Evolutionary conservation across 2,888 invertebrate genomes (phyloP).

Genomic region (Shargacucullia verbasci): DNA sequence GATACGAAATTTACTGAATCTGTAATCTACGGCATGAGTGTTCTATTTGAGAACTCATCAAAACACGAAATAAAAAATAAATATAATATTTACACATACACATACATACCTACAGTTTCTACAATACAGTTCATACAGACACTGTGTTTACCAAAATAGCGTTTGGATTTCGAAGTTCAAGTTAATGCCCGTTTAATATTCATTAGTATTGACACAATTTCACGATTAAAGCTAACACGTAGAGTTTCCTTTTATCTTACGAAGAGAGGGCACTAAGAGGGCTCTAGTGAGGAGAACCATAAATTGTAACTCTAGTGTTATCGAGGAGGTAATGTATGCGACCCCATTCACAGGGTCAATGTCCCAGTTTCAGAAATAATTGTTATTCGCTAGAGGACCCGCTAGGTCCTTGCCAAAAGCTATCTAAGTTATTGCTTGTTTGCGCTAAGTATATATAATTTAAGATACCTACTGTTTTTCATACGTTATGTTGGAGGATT

Average conservation of each 20-base stretch:
- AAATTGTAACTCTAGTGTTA: slow-evolving; percentile 10
- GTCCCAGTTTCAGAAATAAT: slow-evolving; percentile 7
- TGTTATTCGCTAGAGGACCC: not conserved
- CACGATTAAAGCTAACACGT: slow-evolving; percentile 25
- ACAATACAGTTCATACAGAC: too few species aligned
- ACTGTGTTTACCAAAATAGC: too few species aligned
- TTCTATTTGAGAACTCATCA: too few species aligned
- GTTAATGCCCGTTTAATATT: not conserved
- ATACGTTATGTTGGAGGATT: too few species aligned
- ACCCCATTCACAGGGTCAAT: slow-evolving; percentile 8
- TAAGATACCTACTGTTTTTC: too few species aligned
- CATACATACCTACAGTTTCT: too few species aligned
- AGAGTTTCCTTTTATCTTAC: slow-evolving; percentile 20
- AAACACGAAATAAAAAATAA: too few species aligned
- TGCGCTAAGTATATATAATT: too few species aligned
- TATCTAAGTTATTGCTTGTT: not conserved
- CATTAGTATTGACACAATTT: slow-evolving; percentile 20
- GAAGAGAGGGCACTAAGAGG: slow-evolving; percentile 26
- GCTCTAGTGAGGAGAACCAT: slow-evolving; percentile 1
- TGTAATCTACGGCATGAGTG: too few species aligned
- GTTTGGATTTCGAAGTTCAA: too few species aligned
- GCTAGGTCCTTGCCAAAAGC: not conserved
- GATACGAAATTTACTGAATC: too few species aligned
- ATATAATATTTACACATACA: too few species aligned
- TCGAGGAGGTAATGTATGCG: not conserved